Conservation (phyloP, 1,140 invertebrate species). For the Araneus ventricosus region DNA sequence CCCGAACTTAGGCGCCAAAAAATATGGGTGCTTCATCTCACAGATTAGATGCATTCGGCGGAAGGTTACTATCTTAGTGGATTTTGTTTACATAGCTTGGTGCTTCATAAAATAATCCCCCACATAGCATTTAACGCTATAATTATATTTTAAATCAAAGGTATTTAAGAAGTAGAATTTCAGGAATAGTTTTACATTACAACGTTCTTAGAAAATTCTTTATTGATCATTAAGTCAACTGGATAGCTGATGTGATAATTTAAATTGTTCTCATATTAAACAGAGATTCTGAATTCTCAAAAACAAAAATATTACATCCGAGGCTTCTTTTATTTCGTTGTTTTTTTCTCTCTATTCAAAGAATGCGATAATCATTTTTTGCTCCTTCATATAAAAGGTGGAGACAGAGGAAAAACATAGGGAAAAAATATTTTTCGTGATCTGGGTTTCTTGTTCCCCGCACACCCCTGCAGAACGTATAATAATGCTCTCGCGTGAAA, state of each 20-base stretch:
- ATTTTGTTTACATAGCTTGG: too few relatives aligned
- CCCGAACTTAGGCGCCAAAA: too few relatives aligned
- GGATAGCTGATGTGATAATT: not conserved
- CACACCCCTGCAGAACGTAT: not conserved
- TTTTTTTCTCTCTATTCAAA: not conserved
- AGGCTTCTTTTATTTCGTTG: not conserved
- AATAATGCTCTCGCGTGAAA: not conserved
- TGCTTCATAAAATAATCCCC: too few relatives aligned
- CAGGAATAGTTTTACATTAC: not conserved
- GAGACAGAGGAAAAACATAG: not conserved
- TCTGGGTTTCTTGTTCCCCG: not conserved
- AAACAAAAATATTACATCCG: not conserved
- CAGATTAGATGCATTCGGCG: too few relatives aligned
- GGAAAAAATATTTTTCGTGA: not conserved
- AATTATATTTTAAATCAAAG: not conserved
- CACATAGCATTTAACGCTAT: too few relatives aligned
- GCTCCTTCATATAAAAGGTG: not conserved
- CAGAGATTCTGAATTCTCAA: not conserved
- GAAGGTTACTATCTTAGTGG: too few relatives aligned
- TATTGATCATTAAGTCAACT: not conserved
- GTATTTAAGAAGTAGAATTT: not conserved
- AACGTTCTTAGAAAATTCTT: not conserved
- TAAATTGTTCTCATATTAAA: not conserved
- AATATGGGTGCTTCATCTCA: too few relatives aligned
- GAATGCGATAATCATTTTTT: conserved; percentile 15